Evolutionary conservation across 2,797 vertebrate genomes (phyloP), one percentile per base, ranked within the genome.

Genomic region (Halcyon chelicuti): DNA sequence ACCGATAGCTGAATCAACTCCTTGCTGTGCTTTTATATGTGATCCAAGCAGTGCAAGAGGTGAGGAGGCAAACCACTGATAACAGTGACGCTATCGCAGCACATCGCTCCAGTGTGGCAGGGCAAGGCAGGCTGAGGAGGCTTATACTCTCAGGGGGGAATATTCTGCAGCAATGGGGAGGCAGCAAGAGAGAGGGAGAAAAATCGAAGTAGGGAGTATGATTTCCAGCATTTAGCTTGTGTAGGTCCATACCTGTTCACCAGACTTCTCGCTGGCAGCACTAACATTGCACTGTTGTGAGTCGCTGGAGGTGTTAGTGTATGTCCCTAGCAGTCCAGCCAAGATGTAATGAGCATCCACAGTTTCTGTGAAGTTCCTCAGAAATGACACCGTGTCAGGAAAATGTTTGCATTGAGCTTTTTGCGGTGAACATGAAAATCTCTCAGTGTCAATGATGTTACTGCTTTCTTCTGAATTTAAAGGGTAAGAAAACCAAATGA

Each of bases 121-220:
- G 85, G 88, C 63, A 42, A 19, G 85, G 76, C 78, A 88, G 88
- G 42, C 87, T 58, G 52, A 60, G 89, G 89, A 92, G 49, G 73
- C 71, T 82, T 17, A 6, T 58, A 77, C 51, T 83, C 79, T 78
- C 86, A 7, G 6, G 49, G 82, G 68, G 29, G 39, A 70, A 85
- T 1, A 42, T 90, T 70, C 67, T 55, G 57, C 78, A 66, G 52
- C 51, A 73, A 46, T 52, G 35, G 90, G 68, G 94, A 66, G 40
- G 60, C 61, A 71, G 57, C 1, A 0, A 65, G 72, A 77, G 75
- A 46, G 26, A 31, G 46, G 35, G 46, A 80, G 42, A 60, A 79
- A 40, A 88, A 60, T 61, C 63, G 35, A 62, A 74, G 76, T 49
- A 4, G 18, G 44, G 90, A 97, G 84, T 91, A 91, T 5, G 1